Evolutionary conservation across 2,888 invertebrate genomes (phyloP), one percentile per base, ranked within the genome.

Genomic region (Sclerodermus sp.): DNA sequence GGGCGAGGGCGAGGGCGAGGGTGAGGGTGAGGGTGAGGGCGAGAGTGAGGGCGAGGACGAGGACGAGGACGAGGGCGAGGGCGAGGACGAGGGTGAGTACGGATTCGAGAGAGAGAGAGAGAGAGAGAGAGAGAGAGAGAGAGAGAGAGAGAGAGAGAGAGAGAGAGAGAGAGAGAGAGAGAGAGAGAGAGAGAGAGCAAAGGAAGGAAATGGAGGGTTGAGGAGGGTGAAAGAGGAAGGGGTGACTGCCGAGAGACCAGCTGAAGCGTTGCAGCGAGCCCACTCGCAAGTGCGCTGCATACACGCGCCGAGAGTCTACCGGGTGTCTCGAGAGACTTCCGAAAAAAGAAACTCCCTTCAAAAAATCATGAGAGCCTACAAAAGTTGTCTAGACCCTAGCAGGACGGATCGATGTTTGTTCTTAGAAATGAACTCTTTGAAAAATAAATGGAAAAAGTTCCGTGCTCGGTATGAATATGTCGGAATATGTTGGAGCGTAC

Each of bases 201-300:
- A 23, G 23, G 23, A 8, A 3, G 3, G 23, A 49, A 53, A 55
- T 38, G 40, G 29, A 45, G 46, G 43, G 48, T 45, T 34, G 46
- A 42, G 10, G 44, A 42, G 45, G 10, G 34, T 3, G 34, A 34
- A 12, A 34, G 34, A n/a, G 47, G 41, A 44, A 46, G 61, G 59
- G 62, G 61, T 23, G 23, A 23, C 23, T 23, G 23, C 23, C 23
- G 23, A 23, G 34, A 34, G 53, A 59, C 64, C 57, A 63, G 64
- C 60, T 63, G 67, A 68, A 68, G 70, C 68, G 68, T 65, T 70
- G 71, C 70, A 73, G 62, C 70, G 64, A 65, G 59, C 63, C 64
- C 64, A 58, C 60, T 57, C 53, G 61, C n/a, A n/a, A n/a, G n/a
- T n/a, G n/a, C 23, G 8, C 47, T 70, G 63, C 68, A 64, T 67